Conservation (phyloP, 2,113 vertebrate species). For the Cyprinus carpio region DNA sequence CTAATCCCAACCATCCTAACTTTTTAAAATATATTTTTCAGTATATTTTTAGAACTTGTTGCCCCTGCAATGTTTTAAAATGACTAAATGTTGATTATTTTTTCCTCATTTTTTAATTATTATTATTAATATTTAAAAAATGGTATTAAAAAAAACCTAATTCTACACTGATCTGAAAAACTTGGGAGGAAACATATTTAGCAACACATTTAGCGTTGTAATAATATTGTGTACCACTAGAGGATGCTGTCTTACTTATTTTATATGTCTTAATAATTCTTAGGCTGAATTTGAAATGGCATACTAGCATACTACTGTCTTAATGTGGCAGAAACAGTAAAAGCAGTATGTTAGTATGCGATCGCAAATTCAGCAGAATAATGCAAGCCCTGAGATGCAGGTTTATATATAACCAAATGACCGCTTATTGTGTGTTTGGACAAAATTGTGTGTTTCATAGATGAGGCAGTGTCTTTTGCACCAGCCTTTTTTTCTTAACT, state of each 20-base stretch:
- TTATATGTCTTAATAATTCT: background rate
- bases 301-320: background rate
- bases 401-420: background rate
- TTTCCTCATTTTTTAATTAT: background rate
- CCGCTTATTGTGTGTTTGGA: background rate
- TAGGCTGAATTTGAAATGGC: background rate
- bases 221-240: conserved; percentile 37
- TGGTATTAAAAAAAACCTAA: background rate
- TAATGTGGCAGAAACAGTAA: background rate
- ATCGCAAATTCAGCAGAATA: background rate
- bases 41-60: background rate
- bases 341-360: background rate
- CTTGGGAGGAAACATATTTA: background rate
- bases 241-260: conserved; percentile 29
- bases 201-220: background rate
- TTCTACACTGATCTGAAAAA: background rate
- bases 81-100: background rate
- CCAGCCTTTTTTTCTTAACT: background rate
- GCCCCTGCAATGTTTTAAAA: background rate
- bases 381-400: background rate
- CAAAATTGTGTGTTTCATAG: background rate
- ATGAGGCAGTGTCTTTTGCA: background rate
- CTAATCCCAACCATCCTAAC: too few relatives aligned
- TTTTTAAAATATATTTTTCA: background rate
- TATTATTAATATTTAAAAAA: background rate